Conservation (phyloP, 2,797 vertebrate genomes). For the Podarcis lilfordi region DNA sequence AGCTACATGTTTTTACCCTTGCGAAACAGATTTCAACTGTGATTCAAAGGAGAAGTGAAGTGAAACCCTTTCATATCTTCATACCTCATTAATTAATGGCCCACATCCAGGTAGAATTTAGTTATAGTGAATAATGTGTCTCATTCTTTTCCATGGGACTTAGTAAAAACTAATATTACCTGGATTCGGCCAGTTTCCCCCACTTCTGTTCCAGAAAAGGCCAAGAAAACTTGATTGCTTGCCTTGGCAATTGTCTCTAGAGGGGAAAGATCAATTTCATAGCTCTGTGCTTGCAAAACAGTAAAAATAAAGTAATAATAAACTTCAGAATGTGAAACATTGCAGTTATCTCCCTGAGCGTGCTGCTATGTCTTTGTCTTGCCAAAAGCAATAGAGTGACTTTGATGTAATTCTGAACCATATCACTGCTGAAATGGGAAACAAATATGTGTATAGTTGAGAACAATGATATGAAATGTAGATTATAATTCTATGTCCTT, state of each 20-base stretch:
- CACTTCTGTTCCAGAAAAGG: constrained; percentile 48
- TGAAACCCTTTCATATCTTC: constrained; percentile 49
- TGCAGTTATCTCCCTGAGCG: constrained; percentile 36
- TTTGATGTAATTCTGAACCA: neutral
- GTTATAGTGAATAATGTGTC: neutral
- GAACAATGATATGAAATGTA: constrained; percentile 22
- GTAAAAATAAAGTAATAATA: neutral
- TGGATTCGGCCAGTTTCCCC: constrained; percentile 17
- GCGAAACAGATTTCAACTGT: constrained; percentile 73
- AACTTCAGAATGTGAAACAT: constrained; percentile 61
- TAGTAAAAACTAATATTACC: neutral
- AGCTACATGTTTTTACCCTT: constrained; percentile 51
- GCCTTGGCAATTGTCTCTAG: constrained; percentile 40
- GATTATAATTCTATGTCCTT: neutral
- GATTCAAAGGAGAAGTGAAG: constrained; percentile 67
- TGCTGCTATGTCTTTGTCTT: constrained; percentile 27
- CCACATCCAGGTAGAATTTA: neutral
- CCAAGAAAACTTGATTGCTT: constrained; percentile 43
- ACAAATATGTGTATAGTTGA: constrained; percentile 59
- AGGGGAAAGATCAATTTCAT: constrained; percentile 2
- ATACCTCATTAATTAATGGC: constrained; percentile 61
- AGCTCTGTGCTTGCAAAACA: constrained; percentile 22
- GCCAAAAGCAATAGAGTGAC: constrained; percentile 21
- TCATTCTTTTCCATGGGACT: neutral
- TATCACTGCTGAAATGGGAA: constrained; percentile 43